phyloP scores from a whole-genome alignment of 2,797 vertebrate species.

The Enteromius trimaculatus region DNA sequence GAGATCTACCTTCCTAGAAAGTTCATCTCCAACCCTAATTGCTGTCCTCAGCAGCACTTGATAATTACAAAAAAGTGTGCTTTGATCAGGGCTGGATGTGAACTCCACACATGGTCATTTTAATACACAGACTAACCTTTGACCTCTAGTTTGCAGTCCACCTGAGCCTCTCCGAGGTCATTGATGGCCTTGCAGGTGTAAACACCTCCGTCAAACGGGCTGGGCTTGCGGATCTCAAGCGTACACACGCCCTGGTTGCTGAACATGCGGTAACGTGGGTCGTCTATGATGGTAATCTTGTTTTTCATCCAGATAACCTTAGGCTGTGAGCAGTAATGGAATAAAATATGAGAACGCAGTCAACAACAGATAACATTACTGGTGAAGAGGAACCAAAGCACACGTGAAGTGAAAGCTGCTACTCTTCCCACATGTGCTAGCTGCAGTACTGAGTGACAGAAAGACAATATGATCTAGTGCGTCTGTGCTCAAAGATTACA shows the following conservation, averaged over 20 bases:
- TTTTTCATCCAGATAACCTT: conserved; percentile 99
- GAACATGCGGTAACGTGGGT: conserved; percentile 97
- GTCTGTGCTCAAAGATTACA: conserved; percentile 23
- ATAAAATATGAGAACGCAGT: not conserved
- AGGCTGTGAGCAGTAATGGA: conserved; percentile 74
- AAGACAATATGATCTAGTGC: conserved; percentile 6
- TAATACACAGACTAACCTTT: conserved; percentile 85
- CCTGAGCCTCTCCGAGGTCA: conserved; percentile 89
- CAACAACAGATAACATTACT: conserved; percentile 3
- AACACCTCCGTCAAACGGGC: conserved; percentile 90
- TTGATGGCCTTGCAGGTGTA: conserved; percentile 94
- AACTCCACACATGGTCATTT: not conserved
- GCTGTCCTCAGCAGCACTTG: not conserved
- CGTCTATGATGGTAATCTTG: conserved; percentile 89
- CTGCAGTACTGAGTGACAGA: not conserved
- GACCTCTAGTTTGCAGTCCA: conserved; percentile 97
- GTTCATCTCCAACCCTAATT: not conserved
- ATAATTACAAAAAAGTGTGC: not conserved
- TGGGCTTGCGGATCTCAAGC: conserved; percentile 96
- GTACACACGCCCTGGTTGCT: conserved; percentile 97
- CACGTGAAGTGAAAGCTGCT: not conserved
- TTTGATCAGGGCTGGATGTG: not conserved
- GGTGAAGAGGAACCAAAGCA: not conserved
- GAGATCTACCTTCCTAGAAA: not conserved
- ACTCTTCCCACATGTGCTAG: not conserved